Base-by-base conservation (phyloP, 1,140 invertebrate species). In the Bombus pascuorum region DNA sequence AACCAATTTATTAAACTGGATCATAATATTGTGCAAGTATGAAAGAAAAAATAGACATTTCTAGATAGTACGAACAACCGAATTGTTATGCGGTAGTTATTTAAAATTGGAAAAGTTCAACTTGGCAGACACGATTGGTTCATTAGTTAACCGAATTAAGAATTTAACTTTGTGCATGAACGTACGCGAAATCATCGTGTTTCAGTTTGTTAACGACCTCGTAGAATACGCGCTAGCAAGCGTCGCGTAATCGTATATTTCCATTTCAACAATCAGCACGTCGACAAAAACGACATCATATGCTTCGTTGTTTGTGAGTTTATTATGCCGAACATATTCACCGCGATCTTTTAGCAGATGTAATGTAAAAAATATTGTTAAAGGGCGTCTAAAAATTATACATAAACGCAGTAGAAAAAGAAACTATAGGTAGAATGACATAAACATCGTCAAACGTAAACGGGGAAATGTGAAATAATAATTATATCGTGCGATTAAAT, bases 191-290 rank as follows among this genome's bases (percentile, higher is more conserved):
- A 37, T 34, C 13, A 32, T 13, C 37, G 15, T 9, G 22, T 66
- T 34, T 66, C 42, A 44, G 62, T 68, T 79, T 32, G 62, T 79
- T 68, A 79, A 79, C 77, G 62, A 68, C 34, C n/a, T 37, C 34
- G 9, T 8, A 59, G 22, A 34, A 22, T 32, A 47, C 42, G 22
- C 44, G n/a, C 32, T 34, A 15, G n/a, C 77, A 22, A 4, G 22
- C 62, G 25, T 12, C 47, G 6, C 12, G 42, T 12, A 47, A 47
- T 34, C 62, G 32, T 28, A 34, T 68, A 34, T 66, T 44, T 68
- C n/a, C 32, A 34, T 68, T 68, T 15, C 5, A 65, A 68, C 62
- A 79, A 79, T 66, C 62, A 65, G 65, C 39, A 32, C 1, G 39
- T 78, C 22, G 42, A 34, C 73, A 32, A 72, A 42, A n/a, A 42